phyloP scores from a whole-genome alignment of 1,140 invertebrate genomes.

The Atta texana region DNA sequence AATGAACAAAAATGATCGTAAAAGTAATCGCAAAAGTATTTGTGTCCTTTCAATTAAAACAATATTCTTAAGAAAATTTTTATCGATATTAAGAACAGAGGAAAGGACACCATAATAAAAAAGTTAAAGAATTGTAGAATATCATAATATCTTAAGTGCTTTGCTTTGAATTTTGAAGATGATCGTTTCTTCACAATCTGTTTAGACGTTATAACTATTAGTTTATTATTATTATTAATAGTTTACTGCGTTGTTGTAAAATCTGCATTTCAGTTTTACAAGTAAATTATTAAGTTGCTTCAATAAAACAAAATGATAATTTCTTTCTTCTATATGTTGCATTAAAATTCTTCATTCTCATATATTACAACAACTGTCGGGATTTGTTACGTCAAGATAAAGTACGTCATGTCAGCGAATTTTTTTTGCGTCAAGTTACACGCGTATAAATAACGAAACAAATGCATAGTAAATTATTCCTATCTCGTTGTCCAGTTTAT shows the following conservation, averaged over 20 bases:
- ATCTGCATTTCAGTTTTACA: no score
- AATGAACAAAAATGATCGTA: not conserved
- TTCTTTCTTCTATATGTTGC: not conserved
- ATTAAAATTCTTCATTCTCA: not conserved
- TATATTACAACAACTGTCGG: not conserved
- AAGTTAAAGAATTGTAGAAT: no score
- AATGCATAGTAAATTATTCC: not conserved
- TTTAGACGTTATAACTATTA: no score
- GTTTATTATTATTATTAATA: no score
- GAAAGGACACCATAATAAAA: no score
- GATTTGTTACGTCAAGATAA: not conserved
- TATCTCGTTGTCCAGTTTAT: constrained; percentile 29
- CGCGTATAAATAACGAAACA: constrained; percentile 24
- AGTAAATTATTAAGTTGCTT: no score
- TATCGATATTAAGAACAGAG: not conserved
- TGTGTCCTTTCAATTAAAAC: not conserved
- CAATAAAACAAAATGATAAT: no score
- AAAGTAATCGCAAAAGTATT: not conserved
- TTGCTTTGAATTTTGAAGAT: no score
- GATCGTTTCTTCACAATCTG: no score
- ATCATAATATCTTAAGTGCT: no score
- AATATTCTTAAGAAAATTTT: not conserved
- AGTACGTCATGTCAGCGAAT: not conserved
- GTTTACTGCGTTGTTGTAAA: no score
- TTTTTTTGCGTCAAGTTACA: not conserved